Percentiles rank a stretch among this genome's conserved stretches.
phyloP scores from a whole-genome alignment of 1,140 invertebrate genomes.

The Pseudomyrmex dendroicus region DNA sequence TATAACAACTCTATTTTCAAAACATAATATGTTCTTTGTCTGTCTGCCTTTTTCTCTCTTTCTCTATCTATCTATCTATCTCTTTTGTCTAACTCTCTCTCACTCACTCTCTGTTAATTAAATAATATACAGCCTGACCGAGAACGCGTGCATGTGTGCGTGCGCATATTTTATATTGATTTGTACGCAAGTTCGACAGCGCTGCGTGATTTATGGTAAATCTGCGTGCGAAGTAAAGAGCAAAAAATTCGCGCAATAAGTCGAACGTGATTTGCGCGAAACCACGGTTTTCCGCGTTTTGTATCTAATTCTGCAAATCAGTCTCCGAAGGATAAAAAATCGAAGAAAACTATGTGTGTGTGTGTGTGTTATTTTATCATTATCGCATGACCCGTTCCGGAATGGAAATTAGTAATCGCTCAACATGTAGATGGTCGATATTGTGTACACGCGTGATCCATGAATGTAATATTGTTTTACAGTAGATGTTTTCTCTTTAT shows the following conservation, averaged over 20 bases:
- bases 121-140: neutral
- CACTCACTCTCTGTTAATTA: neutral
- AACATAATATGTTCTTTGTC: neutral
- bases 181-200: neutral
- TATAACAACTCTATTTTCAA: neutral
- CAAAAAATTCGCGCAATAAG: conserved; percentile 7
- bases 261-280: neutral
- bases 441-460: too few species aligned
- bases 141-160: too few species aligned
- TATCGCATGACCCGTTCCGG: neutral
- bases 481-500: too few species aligned
- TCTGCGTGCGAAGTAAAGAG: neutral
- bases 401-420: too few species aligned
- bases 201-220: neutral
- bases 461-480: too few species aligned
- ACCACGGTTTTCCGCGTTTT: neutral
- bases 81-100: too few species aligned
- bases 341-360: neutral
- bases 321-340: neutral
- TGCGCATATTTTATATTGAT: neutral
- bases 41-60: too few species aligned
- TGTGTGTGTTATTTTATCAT: neutral
- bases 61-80: too few species aligned
- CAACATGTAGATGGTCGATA: too few species aligned
- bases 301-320: neutral